Evolutionary conservation across 2,888 invertebrate genomes (phyloP).

Genomic region (Geotrupes spiniger): DNA sequence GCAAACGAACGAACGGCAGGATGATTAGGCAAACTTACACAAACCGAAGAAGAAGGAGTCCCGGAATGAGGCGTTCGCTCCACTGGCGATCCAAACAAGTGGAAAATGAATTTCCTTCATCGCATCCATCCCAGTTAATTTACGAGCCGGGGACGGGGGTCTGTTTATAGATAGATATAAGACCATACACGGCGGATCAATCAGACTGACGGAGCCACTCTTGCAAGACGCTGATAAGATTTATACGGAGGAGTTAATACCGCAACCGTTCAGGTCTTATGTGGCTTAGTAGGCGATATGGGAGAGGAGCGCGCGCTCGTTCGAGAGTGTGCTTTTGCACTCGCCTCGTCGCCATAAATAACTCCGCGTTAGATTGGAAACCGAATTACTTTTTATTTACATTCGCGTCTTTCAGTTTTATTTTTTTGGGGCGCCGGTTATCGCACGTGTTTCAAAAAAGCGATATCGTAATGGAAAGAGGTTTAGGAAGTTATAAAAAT

Average conservation of each 20-base stretch:
- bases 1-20: constrained; percentile 36
- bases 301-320: constrained; percentile 18
- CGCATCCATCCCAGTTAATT: constrained; percentile 52
- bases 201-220: constrained; percentile 48
- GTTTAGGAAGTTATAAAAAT: too few relatives aligned
- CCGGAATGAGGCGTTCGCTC: constrained; percentile 47
- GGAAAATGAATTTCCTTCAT: constrained; percentile 55
- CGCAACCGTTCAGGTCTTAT: constrained; percentile 34
- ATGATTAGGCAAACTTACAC: constrained; percentile 46
- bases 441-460: too few relatives aligned
- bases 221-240: constrained; percentile 53
- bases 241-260: constrained; percentile 42
- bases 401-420: constrained; percentile 14
- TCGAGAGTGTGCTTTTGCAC: not conserved
- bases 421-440: too few relatives aligned
- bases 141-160: constrained; percentile 46
- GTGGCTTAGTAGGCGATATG: constrained; percentile 26
- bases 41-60: constrained; percentile 36
- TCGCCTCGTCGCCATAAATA: constrained; percentile 29
- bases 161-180: constrained; percentile 51
- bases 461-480: too few relatives aligned
- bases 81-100: constrained; percentile 51
- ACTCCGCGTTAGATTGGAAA: constrained; percentile 28
- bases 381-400: constrained; percentile 29
- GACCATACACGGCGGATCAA: constrained; percentile 46